Evolutionary conservation across 2,113 vertebrate genomes (phyloP).

Genomic region (Aspiorhynchus laticeps): DNA sequence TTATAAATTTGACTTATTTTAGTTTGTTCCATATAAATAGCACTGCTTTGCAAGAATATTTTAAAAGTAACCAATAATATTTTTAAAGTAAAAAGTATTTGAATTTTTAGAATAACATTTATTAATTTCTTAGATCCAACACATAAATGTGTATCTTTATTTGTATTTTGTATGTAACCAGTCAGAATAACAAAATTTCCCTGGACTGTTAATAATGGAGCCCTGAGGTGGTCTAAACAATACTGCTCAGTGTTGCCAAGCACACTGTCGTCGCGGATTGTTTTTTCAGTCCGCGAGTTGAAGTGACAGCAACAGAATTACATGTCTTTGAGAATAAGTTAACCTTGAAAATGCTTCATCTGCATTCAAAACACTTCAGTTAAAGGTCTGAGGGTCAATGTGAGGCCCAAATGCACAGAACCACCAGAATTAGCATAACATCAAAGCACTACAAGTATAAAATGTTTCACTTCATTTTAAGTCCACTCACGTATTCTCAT

Average conservation of each 20-base stretch:
- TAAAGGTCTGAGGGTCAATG: neutral
- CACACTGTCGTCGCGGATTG: too few relatives aligned
- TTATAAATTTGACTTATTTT: neutral
- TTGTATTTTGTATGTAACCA: too few relatives aligned
- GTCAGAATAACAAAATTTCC: too few relatives aligned
- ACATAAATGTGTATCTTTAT: too few relatives aligned
- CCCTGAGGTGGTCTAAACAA: too few relatives aligned
- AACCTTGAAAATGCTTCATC: neutral
- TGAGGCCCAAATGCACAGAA: constrained; percentile 3
- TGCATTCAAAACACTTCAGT: constrained; percentile 3
- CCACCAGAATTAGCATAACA: constrained; percentile 18
- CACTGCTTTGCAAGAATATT: neutral
- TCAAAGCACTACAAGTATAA: constrained; percentile 7
- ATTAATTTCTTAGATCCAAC: too few relatives aligned
- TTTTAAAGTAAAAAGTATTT: too few relatives aligned
- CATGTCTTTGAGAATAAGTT: neutral
- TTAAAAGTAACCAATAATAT: neutral
- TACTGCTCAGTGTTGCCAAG: too few relatives aligned
- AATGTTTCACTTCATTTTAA: neutral
- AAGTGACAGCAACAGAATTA: neutral
- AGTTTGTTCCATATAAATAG: neutral
- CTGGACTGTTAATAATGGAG: too few relatives aligned
- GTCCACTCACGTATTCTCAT: constrained; percentile 17
- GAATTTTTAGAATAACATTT: too few relatives aligned
- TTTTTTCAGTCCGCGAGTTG: neutral